Evolutionary conservation across 2,113 vertebrate species (phyloP), one percentile per base, ranked within the genome.

Genomic region (Platichthys stellatus): DNA sequence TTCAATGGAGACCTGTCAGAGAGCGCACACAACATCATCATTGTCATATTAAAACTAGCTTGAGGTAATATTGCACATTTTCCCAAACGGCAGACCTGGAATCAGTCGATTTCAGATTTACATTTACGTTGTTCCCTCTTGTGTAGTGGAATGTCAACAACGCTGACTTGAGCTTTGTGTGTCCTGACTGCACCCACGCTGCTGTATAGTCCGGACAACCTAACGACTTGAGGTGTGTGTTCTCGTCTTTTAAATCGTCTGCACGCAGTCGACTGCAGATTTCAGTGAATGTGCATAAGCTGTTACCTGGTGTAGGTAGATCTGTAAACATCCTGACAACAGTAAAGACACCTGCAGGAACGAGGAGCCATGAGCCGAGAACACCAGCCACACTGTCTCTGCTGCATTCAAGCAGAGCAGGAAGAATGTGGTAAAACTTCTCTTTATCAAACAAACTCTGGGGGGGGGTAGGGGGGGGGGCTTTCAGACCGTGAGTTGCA

Each of bases 51-150:
- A 70, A 83, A 89, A 84, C 62, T 82, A 84, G 56, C 69, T 87
- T 88, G 91, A 91, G 91, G 89, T 89, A 92, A 88, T 92, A 90
- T 92, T 92, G 90, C 90, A 90, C 86, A 74, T 83, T 78, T 86
- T 74, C 83, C 84, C 82, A 20, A 81, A 80, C 64, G 43, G 61
- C 45, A 20, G 82, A 86, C 59, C 75, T 81, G 83, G 28, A 82
- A 65, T 86, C 78, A 21, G 18, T 13, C 45, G 63, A 67, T 62
- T 82, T 67, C 72, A 72, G 82, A 74, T 69, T 24, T 58, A 45
- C 81, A 11, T 40, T 76, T 72, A 58, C 40, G 12, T 43, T 18
- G 17, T 56, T 18, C 72, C 69, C 49, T 66, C 45, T 63, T 54
- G 47, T 54, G 3, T 38, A 53, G 47, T 83, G 83, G 85, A 91